Evolutionary conservation across 2,888 invertebrate genomes (phyloP), one percentile per base, ranked within the genome.

Genomic region (Odontomyia ornata): DNA sequence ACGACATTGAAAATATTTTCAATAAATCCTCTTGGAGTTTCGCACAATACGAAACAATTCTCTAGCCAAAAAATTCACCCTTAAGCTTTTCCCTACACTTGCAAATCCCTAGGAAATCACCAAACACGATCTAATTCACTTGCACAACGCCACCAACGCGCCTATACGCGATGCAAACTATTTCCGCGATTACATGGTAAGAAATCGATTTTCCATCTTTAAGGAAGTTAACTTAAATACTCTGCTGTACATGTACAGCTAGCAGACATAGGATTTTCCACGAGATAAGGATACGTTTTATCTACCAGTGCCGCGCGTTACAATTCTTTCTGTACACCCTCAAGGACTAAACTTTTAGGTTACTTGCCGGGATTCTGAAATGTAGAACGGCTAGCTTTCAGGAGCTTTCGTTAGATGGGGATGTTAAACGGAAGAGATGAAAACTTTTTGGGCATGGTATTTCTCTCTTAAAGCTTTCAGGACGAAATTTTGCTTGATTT

Each of bases 281-380:
- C 65, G 65, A 65, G 65, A 65, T 36, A 36, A 65, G 43, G 36
- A 65, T 36, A 65, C 11, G 18, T n/a, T 4, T 13, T 65, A 1
- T 18, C 36, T 11, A 30, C 3, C 69, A 25, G 21, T 69, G 46
- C 25, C 69, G 69, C 46, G 69, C 23, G n/a, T n/a, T 69, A 69
- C 69, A 69, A 69, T 47, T 69, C 47, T 43, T 47, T 30, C 69
- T 13, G 47, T 27, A 47, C 69, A 25, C 46, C 27, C 46, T 69
- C 69, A 69, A 69, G 69, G 69, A 69, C 69, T 69, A 23, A 69
- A 69, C 69, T 69, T 69, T 69, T 69, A 69, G 69, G 69, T 46
- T 69, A 69, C 69, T 69, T 69, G 46, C 69, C 69, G 69, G 69
- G 69, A 47, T 47, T 18, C 25, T 47, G 30, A n/a, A 69, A 25